Base-by-base conservation (phyloP, 2,113 vertebrate genomes). In the Pavo muticus region DNA sequence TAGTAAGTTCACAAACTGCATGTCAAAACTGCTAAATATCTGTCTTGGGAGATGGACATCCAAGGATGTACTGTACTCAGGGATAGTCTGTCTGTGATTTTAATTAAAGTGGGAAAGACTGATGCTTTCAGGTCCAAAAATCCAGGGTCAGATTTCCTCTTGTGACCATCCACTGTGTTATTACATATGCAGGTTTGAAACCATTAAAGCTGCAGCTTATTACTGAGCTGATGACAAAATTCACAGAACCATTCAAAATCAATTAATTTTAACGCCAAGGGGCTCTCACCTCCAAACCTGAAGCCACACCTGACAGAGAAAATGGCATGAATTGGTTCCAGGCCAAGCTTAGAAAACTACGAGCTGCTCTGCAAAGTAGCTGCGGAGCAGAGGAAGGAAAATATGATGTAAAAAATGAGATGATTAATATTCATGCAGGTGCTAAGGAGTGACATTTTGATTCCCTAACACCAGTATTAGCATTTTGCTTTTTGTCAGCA, bases 401-500 rank as follows among this genome's bases (percentile, higher is more conserved):
- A 88, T 70, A 68, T 91, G 73, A 79, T 44, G 32, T 93, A 88
- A 95, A 96, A 94, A 90, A 59, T 32, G 6, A 88, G 70, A 16
- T 88, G 10, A 79, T 90, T 93, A 92, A 84, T 94, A 96, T 95
- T 94, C 57, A 90, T 94, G 73, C 70, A 64, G 80, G 76, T 93
- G 80, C 73, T 88, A 87, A 87, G 76, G 48, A 95, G 80, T 95
- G 93, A 95, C 94, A 95, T 96, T 95, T 88, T 94, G 93, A 90
- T 94, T 96, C 86, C 83, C 24, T 90, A 90, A 95, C 88, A 93
- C 88, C 54, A 56, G 76, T 93, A 87, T 95, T 96, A 95, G 86
- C 94, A 95, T 97, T 95, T 96, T 95, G 90, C 93, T 88, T 95
- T 95, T 94, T 96, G 96, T 95, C 96, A 95, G 94, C 94, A 95